Conservation (phyloP, 2,113 vertebrate species). For the Lophius piscatorius region DNA sequence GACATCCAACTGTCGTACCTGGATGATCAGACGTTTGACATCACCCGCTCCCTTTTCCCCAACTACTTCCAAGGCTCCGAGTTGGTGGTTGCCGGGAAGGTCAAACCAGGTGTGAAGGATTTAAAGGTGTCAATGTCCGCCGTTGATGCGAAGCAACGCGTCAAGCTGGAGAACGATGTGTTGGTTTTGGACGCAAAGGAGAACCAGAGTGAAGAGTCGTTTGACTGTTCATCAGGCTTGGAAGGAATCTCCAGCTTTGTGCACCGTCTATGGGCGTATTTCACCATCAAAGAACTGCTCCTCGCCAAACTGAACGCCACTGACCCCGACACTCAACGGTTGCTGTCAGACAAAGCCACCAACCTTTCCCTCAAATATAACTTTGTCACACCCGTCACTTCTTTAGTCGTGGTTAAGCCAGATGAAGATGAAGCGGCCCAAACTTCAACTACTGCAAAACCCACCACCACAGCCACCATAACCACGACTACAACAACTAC, state of each 20-base stretch:
- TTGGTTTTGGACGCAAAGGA: constrained; percentile 32
- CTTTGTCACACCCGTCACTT: constrained; percentile 87
- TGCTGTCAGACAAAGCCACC: constrained; percentile 82
- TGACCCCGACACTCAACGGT: constrained; percentile 65
- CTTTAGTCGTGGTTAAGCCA: constrained; percentile 83
- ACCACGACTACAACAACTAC: constrained; percentile 41
- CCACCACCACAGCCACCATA: constrained; percentile 36
- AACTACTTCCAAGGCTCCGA: constrained; percentile 87
- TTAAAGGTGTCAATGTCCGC: constrained; percentile 79
- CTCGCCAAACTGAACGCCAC: constrained; percentile 75
- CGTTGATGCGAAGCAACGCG: constrained; percentile 61
- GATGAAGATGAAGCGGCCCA: constrained; percentile 67
- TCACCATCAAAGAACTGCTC: constrained; percentile 85
- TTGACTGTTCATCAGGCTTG: constrained; percentile 55
- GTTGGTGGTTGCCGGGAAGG: constrained; percentile 81
- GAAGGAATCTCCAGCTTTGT: constrained; percentile 78
- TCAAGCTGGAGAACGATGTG: constrained; percentile 74
- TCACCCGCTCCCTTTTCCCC: constrained; percentile 81
- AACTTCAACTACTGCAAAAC: constrained; percentile 49
- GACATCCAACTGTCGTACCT: constrained; percentile 84
- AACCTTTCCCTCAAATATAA: constrained; percentile 86
- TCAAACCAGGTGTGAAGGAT: constrained; percentile 75
- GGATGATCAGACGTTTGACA: constrained; percentile 75
- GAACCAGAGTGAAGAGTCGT: constrained; percentile 49
- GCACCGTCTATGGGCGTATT: constrained; percentile 84